phyloP scores from a whole-genome alignment of 1,140 invertebrate genomes.

The Drosophila funebris region DNA sequence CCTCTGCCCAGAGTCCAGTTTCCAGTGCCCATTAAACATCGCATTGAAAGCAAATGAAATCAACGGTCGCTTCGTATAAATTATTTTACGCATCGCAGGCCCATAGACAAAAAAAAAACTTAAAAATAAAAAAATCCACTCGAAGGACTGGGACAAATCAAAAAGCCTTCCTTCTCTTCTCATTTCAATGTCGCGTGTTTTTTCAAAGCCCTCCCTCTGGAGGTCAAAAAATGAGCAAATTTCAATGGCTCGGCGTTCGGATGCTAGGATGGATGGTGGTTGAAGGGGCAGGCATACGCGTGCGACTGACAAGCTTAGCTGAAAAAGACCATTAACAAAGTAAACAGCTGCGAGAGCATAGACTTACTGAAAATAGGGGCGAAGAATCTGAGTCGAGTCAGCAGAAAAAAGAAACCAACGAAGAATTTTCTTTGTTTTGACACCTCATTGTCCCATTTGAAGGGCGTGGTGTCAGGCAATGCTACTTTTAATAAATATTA shows the following conservation, averaged over 20 bases:
- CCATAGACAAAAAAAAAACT: conserved; percentile 39
- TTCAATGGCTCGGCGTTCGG: conserved; percentile 44
- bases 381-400: conserved; percentile 58
- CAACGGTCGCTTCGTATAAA: conserved; percentile 68
- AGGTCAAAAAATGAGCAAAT: conserved; percentile 74
- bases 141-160: conserved; percentile 55
- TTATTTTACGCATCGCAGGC: conserved; percentile 67
- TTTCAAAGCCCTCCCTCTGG: conserved; percentile 13
- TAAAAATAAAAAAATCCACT: conserved; percentile 18
- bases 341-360: conserved; percentile 71
- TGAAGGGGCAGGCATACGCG: conserved; percentile 18
- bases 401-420: conserved; percentile 45
- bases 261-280: background rate
- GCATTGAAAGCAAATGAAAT: conserved; percentile 68
- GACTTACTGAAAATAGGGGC: conserved; percentile 49
- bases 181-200: conserved; percentile 60
- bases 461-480: background rate
- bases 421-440: conserved; percentile 71
- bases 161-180: conserved; percentile 44
- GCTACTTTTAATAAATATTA: conserved; percentile 26
- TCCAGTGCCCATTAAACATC: conserved; percentile 52
- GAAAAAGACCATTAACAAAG: conserved; percentile 81
- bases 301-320: conserved; percentile 70
- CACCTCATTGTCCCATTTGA: conserved; percentile 37
- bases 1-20: background rate